Conservation (phyloP, 1,140 invertebrate species). For the Bombus ignitus region DNA sequence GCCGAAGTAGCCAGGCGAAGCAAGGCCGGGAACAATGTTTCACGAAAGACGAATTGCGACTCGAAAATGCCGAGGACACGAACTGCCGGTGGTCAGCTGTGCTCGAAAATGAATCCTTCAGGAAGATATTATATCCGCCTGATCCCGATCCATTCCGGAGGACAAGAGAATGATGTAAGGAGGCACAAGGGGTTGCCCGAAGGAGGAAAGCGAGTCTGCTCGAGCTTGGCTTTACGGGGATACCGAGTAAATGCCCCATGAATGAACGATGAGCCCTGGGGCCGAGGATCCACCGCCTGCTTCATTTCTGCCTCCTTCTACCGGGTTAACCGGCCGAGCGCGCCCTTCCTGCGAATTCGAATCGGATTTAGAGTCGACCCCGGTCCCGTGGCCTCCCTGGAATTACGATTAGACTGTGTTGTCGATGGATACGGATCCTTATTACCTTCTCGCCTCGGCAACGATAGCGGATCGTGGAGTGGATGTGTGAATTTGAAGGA, state of each 20-base stretch:
- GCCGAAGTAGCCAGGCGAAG: background rate
- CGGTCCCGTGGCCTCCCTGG: constrained; percentile 59
- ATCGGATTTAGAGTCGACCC: constrained; percentile 73
- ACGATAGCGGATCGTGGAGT: background rate
- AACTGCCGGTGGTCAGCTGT: constrained; percentile 46
- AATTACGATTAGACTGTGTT: constrained; percentile 73
- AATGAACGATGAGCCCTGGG: constrained; percentile 81
- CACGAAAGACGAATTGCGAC: constrained; percentile 59
- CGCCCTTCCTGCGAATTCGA: constrained; percentile 69
- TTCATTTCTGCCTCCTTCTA: constrained; percentile 10
- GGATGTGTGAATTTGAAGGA: background rate
- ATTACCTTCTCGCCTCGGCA: constrained; percentile 71
- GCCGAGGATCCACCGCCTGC: constrained; percentile 60
- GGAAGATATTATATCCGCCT: constrained; percentile 77
- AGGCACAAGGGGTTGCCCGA: constrained; percentile 57
- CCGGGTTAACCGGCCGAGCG: constrained; percentile 40
- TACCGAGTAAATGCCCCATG: constrained; percentile 82
- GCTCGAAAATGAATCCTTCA: constrained; percentile 70
- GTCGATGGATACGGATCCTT: constrained; percentile 65
- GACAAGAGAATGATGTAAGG: constrained; percentile 76
- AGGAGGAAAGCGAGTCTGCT: constrained; percentile 36
- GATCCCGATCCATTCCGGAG: constrained; percentile 78
- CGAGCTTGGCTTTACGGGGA: constrained; percentile 77
- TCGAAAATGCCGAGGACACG: constrained; percentile 25
- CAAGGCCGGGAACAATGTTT: constrained; percentile 29